Evolutionary conservation across 2,797 vertebrate genomes (phyloP), one percentile per base, ranked within the genome.

Genomic region (Melanotaenia trifasciata): DNA sequence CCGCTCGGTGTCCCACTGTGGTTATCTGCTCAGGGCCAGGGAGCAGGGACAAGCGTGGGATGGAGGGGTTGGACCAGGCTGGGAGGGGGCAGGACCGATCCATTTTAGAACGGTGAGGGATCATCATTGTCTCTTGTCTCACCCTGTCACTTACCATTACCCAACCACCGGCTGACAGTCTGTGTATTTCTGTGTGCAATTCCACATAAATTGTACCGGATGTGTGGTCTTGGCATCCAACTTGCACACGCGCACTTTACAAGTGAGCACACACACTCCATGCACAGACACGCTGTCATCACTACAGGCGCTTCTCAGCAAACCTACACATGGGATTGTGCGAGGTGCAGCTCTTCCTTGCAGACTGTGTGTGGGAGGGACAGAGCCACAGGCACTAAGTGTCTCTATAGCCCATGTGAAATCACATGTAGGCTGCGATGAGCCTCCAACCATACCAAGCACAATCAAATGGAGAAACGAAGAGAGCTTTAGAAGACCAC

Each of bases 21-120:
- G 90, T 94, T 94, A 95, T 95, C 94, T 92, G 92, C 86, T 92
- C 88, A 77, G 84, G 85, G 88, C 90, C 90, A 92, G 90, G 87
- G 90, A 87, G 87, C 81, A 70, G 75, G 75, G 84, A 80, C 74
- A 16, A 64, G 84, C 51, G 75, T 85, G 72, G 88, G 84, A 76
- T 59, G 75, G 63, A 72, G 64, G 84, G 53, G 89, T 80, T 82
- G 85, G 83, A 88, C 74, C 16, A 22, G 59, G 67, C 43, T 71
- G 78, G 77, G 73, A 58, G 70, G 76, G 82, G 80, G 84, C 87
- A 86, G 80, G 87, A 59, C 87, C 70, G 87, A 91, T 89, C 86
- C 88, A 51, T 85, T 93, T 91, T 74, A 80, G 84, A 88, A 87
- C 79, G 87, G 91, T 83, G 76, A 78, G 73, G 90, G 91, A 93